phyloP scores from a whole-genome alignment of 2,888 invertebrate species.

The Phyto melanocephala region DNA sequence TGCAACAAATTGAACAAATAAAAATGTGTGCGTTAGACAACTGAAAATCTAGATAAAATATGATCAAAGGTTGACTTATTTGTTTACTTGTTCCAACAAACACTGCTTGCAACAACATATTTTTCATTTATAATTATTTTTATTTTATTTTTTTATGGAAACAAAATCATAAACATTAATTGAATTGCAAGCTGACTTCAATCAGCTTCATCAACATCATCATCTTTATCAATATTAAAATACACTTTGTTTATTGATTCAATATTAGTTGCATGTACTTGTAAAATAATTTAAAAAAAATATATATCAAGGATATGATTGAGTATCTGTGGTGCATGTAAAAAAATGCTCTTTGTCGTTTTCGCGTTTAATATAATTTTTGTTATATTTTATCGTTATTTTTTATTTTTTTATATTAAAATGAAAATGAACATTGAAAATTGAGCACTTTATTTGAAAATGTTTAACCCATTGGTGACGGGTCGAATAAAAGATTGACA shows the following conservation, averaged over 20 bases:
- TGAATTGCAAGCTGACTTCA: neutral
- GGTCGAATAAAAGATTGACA: too few species aligned
- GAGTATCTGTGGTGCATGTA: neutral
- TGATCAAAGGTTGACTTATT: neutral
- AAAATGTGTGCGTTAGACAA: neutral
- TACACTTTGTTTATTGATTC: neutral
- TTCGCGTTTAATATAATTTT: neutral
- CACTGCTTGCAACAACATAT: neutral
- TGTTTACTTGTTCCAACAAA: too few species aligned
- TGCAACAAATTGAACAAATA: neutral
- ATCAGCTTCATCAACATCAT: neutral
- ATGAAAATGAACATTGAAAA: too few species aligned
- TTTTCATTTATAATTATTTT: too few species aligned
- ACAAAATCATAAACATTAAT: neutral
- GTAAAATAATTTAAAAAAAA: neutral
- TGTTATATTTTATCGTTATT: neutral
- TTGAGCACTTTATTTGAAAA: too few species aligned
- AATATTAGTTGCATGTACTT: slow-evolving; percentile 3
- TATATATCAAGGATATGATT: slow-evolving; percentile 10
- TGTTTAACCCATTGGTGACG: too few species aligned
- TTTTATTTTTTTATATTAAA: too few species aligned
- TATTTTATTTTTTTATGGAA: neutral
- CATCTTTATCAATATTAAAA: neutral
- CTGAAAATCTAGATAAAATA: neutral
- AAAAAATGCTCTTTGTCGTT: neutral